A percentile compares a stretch with the other conserved stretches of the same genome.
Conservation (phyloP, 2,888 invertebrate species). For the Drosophila colorata region DNA sequence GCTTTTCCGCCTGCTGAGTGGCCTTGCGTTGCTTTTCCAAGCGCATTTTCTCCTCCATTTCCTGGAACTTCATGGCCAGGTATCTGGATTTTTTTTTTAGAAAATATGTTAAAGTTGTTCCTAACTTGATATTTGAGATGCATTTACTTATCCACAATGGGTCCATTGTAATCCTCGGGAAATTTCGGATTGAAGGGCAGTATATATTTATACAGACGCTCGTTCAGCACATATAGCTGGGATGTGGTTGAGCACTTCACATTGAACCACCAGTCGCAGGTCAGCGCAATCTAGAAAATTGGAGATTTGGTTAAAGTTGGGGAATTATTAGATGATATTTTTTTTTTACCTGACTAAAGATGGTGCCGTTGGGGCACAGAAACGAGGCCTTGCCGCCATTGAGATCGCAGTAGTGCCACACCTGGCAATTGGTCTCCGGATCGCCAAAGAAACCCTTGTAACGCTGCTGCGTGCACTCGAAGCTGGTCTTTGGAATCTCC, state of each 20-base stretch:
- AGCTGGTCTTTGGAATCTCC: constrained; percentile 91
- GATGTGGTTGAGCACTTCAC: constrained; percentile 93
- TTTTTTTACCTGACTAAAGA: constrained; percentile 90
- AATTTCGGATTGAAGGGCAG: constrained; percentile 94
- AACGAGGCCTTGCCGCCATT: constrained; percentile 96
- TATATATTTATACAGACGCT: constrained; percentile 95
- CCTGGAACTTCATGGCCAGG: constrained; percentile 92
- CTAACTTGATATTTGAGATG: not conserved
- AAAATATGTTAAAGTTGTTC: not conserved
- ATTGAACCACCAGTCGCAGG: constrained; percentile 98
- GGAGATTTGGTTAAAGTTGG: not conserved
- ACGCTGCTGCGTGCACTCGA: constrained; percentile 93
- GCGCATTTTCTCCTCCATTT: constrained; percentile 93
- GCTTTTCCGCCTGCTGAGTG: constrained; percentile 81
- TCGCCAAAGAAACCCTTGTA: constrained; percentile 97
- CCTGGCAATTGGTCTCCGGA: constrained; percentile 94
- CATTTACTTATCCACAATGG: constrained; percentile 92
- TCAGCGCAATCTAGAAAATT: constrained; percentile 88
- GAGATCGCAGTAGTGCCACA: constrained; percentile 96
- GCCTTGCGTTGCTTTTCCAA: constrained; percentile 87
- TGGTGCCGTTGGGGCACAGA: constrained; percentile 95
- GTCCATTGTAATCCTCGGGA: constrained; percentile 95
- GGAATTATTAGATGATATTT: not conserved
- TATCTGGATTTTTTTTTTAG: constrained; percentile 86
- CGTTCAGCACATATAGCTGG: constrained; percentile 94